Percentiles rank a stretch among this genome's conserved stretches.
phyloP scores from a whole-genome alignment of 2,113 vertebrate species.

The Pomatostomus ruficeps region DNA sequence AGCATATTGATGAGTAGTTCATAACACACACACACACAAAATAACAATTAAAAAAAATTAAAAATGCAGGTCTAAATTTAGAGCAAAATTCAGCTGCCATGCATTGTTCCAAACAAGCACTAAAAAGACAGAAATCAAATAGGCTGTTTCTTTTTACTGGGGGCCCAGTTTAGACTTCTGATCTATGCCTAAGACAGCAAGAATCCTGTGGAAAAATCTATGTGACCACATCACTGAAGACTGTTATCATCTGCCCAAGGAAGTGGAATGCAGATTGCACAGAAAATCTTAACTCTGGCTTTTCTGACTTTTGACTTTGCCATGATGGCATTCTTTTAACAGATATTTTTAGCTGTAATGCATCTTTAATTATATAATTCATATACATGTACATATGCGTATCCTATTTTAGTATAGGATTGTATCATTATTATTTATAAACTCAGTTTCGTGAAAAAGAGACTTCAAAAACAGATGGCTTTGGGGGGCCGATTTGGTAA shows the following conservation, averaged over 20 bases:
- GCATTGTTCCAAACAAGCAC: background rate
- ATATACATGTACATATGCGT: background rate
- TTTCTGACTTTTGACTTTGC: constrained; percentile 14
- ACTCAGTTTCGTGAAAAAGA: background rate
- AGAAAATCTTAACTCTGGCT: background rate
- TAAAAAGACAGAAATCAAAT: background rate
- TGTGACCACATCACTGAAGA: background rate
- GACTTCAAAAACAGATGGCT: background rate
- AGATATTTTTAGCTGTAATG: constrained; percentile 27
- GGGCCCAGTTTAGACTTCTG: background rate
- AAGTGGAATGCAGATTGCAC: background rate
- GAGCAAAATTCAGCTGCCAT: background rate
- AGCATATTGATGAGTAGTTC: background rate
- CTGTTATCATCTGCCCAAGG: background rate
- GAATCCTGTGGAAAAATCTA: constrained; percentile 33
- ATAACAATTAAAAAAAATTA: no score
- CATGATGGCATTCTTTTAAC: background rate
- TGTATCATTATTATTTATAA: constrained; percentile 41
- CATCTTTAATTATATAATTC: constrained; percentile 42
- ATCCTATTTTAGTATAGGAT: constrained; percentile 7
- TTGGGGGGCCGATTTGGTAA: background rate
- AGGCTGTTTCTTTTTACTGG: background rate
- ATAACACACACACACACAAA: background rate
- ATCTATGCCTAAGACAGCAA: background rate
- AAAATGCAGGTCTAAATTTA: background rate